Base-by-base conservation (phyloP, 2,113 vertebrate species). In the Ranitomeya imitator region DNA sequence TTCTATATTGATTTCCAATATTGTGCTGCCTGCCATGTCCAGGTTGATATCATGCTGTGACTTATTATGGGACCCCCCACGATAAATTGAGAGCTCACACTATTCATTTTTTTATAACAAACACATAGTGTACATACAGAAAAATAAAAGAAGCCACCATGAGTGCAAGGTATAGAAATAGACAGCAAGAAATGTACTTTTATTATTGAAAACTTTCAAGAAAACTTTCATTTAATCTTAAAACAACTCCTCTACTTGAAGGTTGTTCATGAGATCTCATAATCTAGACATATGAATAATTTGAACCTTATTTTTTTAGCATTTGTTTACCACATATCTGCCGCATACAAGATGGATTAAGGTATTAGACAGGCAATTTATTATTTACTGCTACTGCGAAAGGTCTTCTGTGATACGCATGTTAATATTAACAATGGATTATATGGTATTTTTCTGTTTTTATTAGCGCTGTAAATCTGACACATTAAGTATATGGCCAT, bases 251-350 rank as follows among this genome's bases (percentile, higher is more conserved):
- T 60, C 45, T 67, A 26, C 21, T 52, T 67, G 61, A 69, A 83
- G 81, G 59, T 69, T 67, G 81, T 65, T 54, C 45, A 54, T 83
- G 45, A 83, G 45, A 54, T 83, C 81, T 83, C 81, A 67, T 54
- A 83, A 67, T 83, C 81, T 83, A 69, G 61, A 52, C 52, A 83
- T 51, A 83, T 83, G 19, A 83, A 83, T 83, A 83, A 67, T 67
- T 83, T 83, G 23, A 54, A 54, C 61, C 54, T 65, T 37, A n/a
- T 54, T 67, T 52, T 83, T 63, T 54, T 51, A 63, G 37, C 9
- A n/a, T 45, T 83, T 83, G 61, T 23, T 83, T 83, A 54, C 16
- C 81, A 23, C 37, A 83, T 65, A 83, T 83, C 81, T 83, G 37
- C 81, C 51, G 16, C 59, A 51, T 83, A 63, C 63, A 83, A 67